A percentile compares a stretch with the other conserved stretches of the same genome.
phyloP scores from a whole-genome alignment of 2,113 vertebrate species.

The Hypocryptadius cinnamomeus region DNA sequence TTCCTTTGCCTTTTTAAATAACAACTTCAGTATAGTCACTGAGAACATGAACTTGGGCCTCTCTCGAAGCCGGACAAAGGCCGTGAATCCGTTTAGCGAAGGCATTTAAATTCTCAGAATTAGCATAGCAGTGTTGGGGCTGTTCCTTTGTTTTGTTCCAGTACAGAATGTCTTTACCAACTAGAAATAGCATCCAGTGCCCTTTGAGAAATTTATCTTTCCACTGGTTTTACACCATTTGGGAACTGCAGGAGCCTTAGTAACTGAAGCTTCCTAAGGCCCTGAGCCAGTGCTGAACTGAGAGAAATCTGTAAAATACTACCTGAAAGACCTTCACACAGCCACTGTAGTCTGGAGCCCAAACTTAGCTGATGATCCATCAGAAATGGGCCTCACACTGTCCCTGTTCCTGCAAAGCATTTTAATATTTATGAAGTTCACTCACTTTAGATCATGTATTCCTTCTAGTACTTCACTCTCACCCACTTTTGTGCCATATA shows the following conservation, averaged over 20 bases:
- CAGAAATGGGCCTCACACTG: background rate
- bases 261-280: background rate
- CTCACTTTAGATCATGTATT: background rate
- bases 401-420: background rate
- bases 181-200: background rate
- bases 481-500: background rate
- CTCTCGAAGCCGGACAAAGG: background rate
- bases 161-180: background rate
- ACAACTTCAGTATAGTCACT: background rate
- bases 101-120: background rate
- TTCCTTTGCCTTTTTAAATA: background rate
- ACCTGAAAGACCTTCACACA: background rate
- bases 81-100: background rate
- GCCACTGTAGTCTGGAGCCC: background rate
- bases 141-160: background rate
- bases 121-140: background rate
- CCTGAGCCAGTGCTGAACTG: background rate
- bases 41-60: background rate
- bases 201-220: background rate
- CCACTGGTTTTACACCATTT: background rate
- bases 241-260: background rate
- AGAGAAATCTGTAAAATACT: background rate
- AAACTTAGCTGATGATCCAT: background rate
- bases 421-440: background rate
- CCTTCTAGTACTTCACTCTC: background rate